Base-by-base conservation (phyloP, 92 coral and sea anemone species). In the Porites divaricata region DNA sequence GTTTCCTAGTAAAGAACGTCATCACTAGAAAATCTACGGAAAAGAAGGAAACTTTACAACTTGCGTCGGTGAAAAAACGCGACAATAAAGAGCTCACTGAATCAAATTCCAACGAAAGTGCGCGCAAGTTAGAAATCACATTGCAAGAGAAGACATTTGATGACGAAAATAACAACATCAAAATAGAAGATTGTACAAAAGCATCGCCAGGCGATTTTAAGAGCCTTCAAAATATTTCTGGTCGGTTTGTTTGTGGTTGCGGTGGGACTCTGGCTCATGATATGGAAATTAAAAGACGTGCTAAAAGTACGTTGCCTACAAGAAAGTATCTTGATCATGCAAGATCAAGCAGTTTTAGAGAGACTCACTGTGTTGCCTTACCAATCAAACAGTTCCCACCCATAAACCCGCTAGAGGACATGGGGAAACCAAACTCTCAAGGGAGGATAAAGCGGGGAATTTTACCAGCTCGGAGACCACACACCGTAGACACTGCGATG, bases 371-470 rank as follows among this genome's bases (percentile, higher is more conserved):
- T 2, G 70, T 53, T 6, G 69, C 87, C 6, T 24, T 92, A 16
- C 95, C 93, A n/a, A 74, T 92, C 51, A 92, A 90, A 72, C 85
- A 86, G 77, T 92, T 92, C 71, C 95, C 95, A 5, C 91, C 93
- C 2, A 92, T 92, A 25, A 84, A 92, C 74, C 95, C 95, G 8
- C 74, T 92, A 12, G 72, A 87, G 11, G 89, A 59, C 26, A 20
- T 75, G 26, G 74, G 49, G 70, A 89, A 57, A n/a, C 26, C 53
- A 10, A 24, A 53, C 19, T 41, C 23, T 16, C 54, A 21, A 17
- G 68, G 57, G 11, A 65, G 74, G n/a, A 68, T 15, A 89, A 57
- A 59, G 45, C 73, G 62, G 2, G 45, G 62, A 28, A 51, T 70
- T 28, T 22, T 48, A 15, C 80, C 49, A 12, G 49, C 17, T 49